Conservation (phyloP, 1,140 invertebrate species). For the Drosophila sp. region DNA sequence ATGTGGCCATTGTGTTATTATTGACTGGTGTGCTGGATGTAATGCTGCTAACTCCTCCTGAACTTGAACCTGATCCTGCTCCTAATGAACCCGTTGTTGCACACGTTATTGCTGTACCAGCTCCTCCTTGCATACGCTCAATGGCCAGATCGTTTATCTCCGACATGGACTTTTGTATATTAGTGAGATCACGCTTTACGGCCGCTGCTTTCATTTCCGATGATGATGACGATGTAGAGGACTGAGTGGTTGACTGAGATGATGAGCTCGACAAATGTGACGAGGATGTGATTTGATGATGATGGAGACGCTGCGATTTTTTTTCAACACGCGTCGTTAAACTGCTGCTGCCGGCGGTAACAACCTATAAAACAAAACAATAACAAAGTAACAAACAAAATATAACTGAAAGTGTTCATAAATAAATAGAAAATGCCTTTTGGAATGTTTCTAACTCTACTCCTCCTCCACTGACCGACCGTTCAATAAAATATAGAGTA, state of each 20-base stretch:
- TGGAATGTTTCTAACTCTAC: constrained; percentile 25
- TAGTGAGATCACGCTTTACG: constrained; percentile 89
- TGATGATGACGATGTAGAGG: constrained; percentile 82
- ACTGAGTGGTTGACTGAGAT: constrained; percentile 74
- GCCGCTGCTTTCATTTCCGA: constrained; percentile 88
- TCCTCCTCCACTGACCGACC: constrained; percentile 1
- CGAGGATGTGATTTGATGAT: constrained; percentile 82
- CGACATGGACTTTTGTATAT: constrained; percentile 90
- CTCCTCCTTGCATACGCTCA: constrained; percentile 59
- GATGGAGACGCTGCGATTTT: constrained; percentile 84
- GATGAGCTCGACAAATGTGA: constrained; percentile 71
- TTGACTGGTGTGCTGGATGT: constrained; percentile 34
- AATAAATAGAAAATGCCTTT: constrained; percentile 35
- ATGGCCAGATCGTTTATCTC: constrained; percentile 87
- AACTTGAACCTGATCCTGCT: not conserved
- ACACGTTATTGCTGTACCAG: constrained; percentile 22
- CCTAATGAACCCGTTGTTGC: not conserved
- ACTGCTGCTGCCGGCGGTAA: constrained; percentile 82
- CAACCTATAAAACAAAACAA: constrained; percentile 63
- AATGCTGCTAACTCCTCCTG: constrained; percentile 19
- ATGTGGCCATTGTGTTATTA: constrained; percentile 39
- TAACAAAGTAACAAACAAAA: constrained; percentile 24
- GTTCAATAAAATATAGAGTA: constrained; percentile 25
- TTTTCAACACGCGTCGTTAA: constrained; percentile 85
- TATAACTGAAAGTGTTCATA: constrained; percentile 18